A percentile compares a stretch with the other conserved stretches of the same genome.
These are phyloP conservation scores for Echinometra lucunter DNA, from an alignment of 53 echinoderm and acorn worm species.

Conservation along the genomic window DNA sequence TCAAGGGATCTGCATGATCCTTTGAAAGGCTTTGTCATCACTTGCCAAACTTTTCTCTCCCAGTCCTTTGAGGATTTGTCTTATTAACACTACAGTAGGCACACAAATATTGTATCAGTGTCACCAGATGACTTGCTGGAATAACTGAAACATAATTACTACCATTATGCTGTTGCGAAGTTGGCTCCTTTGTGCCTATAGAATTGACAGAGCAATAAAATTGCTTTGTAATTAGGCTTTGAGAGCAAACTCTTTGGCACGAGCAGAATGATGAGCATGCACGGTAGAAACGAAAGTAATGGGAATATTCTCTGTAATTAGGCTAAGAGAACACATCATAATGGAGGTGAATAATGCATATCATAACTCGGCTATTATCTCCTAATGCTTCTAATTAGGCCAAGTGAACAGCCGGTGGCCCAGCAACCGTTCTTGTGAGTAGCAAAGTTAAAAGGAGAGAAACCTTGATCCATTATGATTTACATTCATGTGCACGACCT, in stretches of 20 bases:
- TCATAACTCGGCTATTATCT: neutral
- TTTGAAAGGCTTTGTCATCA: neutral
- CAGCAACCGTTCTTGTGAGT: neutral
- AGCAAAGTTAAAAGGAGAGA: neutral
- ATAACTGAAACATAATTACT: neutral
- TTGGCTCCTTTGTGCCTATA: neutral
- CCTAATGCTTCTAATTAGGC: slow-evolving; percentile 37
- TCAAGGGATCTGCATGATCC: neutral
- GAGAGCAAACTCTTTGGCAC: neutral
- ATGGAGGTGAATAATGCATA: neutral
- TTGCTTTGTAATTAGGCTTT: slow-evolving; percentile 9
- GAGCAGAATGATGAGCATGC: neutral
- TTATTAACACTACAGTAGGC: neutral
- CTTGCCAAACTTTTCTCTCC: neutral
- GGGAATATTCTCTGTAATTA: neutral
- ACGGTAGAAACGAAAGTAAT: neutral
- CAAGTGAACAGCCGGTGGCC: neutral
- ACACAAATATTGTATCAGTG: neutral
- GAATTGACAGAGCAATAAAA: neutral
- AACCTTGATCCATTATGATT: neutral
- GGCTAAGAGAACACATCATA: neutral
- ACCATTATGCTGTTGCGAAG: neutral
- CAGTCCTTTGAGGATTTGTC: neutral
- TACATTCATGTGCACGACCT: neutral
- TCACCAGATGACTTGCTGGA: neutral